These are phyloP conservation scores for Auanema sp. DNA, from an alignment of 2,888 invertebrate species.

Conservation along the genomic window DNA sequence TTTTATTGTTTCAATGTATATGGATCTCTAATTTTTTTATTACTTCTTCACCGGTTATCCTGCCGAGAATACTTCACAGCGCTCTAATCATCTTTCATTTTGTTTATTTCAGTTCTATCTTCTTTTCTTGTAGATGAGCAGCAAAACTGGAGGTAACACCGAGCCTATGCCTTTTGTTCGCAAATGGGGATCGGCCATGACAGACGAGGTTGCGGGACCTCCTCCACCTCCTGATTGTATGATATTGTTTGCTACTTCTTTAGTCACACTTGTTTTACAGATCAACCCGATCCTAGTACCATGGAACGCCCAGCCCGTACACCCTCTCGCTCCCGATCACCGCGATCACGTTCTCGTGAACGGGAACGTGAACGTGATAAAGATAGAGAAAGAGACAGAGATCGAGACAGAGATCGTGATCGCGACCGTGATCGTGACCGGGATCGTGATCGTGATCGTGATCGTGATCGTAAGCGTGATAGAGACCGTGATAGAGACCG, in stretches of 20 bases:
- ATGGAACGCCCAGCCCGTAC: slow-evolving; percentile 17
- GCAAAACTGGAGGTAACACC: slow-evolving; percentile 52
- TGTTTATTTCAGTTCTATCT: not conserved
- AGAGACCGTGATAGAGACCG: slow-evolving; percentile 28
- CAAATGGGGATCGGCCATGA: slow-evolving; percentile 48
- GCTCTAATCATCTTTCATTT: not conserved
- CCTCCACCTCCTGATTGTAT: not conserved
- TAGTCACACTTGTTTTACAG: not conserved
- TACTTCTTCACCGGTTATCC: too few species aligned
- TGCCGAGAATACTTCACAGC: too few species aligned
- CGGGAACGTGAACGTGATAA: not conserved
- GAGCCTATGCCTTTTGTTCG: slow-evolving; percentile 62
- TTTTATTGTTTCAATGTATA: too few species aligned
- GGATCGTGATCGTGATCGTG: slow-evolving; percentile 16
- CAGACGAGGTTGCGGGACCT: slow-evolving; percentile 5
- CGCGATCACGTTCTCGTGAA: slow-evolving; percentile 26
- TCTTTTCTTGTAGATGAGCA: slow-evolving; percentile 28
- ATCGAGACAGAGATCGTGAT: not conserved
- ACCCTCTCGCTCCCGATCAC: not conserved
- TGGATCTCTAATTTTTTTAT: too few species aligned
- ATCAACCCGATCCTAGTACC: not conserved
- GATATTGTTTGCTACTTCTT: not conserved
- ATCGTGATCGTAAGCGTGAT: slow-evolving; percentile 28
- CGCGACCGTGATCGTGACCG: not conserved
- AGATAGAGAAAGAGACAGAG: not conserved